Percentiles rank a stretch among this genome's conserved stretches.
Evolutionary conservation across 2,797 vertebrate species (phyloP).

Genomic region (Hyperoplus immaculatus): DNA sequence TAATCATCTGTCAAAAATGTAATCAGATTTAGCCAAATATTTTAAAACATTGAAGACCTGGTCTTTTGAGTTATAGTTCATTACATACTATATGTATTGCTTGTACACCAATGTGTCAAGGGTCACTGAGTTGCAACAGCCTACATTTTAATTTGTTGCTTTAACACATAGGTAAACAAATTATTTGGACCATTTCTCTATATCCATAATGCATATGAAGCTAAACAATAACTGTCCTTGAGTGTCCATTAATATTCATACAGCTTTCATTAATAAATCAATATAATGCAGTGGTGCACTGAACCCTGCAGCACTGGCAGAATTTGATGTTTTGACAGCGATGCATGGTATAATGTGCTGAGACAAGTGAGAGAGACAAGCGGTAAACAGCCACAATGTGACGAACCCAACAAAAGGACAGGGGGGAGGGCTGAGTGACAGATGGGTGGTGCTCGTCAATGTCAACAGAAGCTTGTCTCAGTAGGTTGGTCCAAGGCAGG

Average conservation of each 20-base stretch:
- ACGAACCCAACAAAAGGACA: constrained; percentile 31
- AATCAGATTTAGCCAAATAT: no score
- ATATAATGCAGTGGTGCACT: constrained; percentile 52
- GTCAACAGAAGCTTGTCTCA: constrained; percentile 56
- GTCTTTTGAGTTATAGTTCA: background rate
- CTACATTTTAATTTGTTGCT: background rate
- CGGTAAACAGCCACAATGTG: constrained; percentile 18
- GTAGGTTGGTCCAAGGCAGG: constrained; percentile 58
- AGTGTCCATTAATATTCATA: constrained; percentile 64
- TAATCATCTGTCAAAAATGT: background rate
- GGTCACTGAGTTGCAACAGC: background rate
- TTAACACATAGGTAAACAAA: no score
- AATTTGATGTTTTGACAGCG: constrained; percentile 33
- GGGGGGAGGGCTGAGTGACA: constrained; percentile 52
- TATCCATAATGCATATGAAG: constrained; percentile 46
- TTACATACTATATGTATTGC: constrained; percentile 7
- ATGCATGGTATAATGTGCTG: background rate
- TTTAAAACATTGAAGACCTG: no score
- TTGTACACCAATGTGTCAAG: background rate
- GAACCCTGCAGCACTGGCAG: constrained; percentile 31
- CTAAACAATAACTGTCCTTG: constrained; percentile 56
- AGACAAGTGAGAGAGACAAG: constrained; percentile 27
- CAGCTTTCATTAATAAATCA: constrained; percentile 65
- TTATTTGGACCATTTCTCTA: background rate
- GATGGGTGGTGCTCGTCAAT: constrained; percentile 60